Evolutionary conservation across 2,113 vertebrate species (phyloP).

Genomic region (Zosterops japonicus): DNA sequence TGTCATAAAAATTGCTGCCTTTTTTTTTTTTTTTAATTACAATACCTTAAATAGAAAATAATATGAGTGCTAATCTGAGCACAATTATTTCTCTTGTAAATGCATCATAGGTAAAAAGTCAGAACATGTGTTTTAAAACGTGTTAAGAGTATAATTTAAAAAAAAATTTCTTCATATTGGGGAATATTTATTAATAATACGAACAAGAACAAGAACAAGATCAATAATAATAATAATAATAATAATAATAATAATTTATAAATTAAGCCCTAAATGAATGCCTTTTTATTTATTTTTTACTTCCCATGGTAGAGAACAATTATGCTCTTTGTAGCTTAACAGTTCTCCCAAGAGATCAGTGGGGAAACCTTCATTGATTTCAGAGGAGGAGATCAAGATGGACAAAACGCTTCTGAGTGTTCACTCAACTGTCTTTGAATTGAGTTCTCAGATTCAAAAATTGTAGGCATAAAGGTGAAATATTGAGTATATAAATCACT

Average conservation of each 20-base stretch:
- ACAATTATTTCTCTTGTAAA: not conserved
- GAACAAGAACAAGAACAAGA: not conserved
- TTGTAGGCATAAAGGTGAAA: not conserved
- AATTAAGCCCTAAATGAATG: accelerated
- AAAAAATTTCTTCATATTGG: not conserved
- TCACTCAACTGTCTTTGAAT: not conserved
- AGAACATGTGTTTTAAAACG: not conserved
- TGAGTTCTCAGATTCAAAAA: not conserved
- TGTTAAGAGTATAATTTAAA: not conserved
- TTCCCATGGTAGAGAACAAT: not conserved
- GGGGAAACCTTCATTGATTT: not conserved
- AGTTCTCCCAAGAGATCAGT: not conserved
- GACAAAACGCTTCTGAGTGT: not conserved
- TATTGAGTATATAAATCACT: not conserved
- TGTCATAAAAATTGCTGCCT: not conserved
- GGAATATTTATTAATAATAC: not conserved
- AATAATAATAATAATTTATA: not conserved
- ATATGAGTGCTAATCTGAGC: not conserved
- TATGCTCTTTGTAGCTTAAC: not conserved
- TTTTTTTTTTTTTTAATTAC: not conserved
- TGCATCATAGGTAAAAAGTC: not conserved
- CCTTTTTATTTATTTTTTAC: not conserved
- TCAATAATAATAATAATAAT: not conserved
- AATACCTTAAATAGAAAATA: not conserved
- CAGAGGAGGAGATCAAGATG: not conserved